Base-by-base conservation (phyloP, 2,797 vertebrate genomes). In the Sylvilagus floridanus region DNA sequence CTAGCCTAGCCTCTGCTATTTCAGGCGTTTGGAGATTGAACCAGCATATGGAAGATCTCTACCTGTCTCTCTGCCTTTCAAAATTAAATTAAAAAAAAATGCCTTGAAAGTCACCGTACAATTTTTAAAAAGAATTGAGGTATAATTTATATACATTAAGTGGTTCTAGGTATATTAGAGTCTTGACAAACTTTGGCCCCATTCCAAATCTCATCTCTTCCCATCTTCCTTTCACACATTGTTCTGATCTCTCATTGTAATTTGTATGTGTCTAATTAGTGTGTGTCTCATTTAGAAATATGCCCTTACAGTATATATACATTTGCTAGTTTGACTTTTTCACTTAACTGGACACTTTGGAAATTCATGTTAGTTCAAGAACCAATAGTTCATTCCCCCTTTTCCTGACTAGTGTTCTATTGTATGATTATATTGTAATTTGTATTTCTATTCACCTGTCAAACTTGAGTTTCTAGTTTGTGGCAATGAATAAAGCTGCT, bases 401-500 rank as follows among this genome's bases (percentile, higher is more conserved):
- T 83, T 83, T 88, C 88, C 26, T 83, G 37, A 88, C 22, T 82
- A 13, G 7, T 83, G 24, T 68, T 84, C 28, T 54, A 4, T 21
- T 92, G 6, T 88, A 17, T 83, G 24, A 81, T 68, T 84, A n/a
- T 52, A 37, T 82, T 71, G 24, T 30, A 76, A 60, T 82, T 60
- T 88, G 37, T 71, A 88, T 81, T 69, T 79, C 22, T 30, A 68
- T 54, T 90, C 37, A 84, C 4, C 26, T 91, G 5, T 81, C 76
- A 28, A 47, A 83, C 77, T 60, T 79, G 69, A 69, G 9, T 77
- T 85, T 71, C n/a, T 7, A 84, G 12, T 54, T 69, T 91, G 82
- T 26, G 14, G 10, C 82, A 75, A 42, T 71, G 65, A 92, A 81
- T 96, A 90, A 78, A 95, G 50, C 47, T 84, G 42, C 77, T 71